Evolutionary conservation across 2,797 vertebrate species (phyloP).

Genomic region (Pseudopleuronectes americanus): DNA sequence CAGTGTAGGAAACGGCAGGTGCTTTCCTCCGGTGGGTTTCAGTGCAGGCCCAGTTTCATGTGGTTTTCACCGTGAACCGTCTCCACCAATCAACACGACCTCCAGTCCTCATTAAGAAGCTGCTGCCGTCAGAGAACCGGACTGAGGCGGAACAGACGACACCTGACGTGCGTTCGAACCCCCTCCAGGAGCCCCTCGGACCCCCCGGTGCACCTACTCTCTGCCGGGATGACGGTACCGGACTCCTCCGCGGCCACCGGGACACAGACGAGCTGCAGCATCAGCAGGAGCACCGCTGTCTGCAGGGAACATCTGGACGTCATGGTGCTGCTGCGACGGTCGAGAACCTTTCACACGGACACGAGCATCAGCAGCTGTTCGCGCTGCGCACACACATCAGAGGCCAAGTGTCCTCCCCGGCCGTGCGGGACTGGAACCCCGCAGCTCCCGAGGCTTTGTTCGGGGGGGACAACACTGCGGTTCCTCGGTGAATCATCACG

Average conservation of each 20-base stretch:
- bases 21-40: too few relatives aligned
- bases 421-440: conserved; percentile 13
- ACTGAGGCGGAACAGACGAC: too few relatives aligned
- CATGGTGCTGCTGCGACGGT: conserved; percentile 62
- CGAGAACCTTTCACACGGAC: conserved; percentile 22
- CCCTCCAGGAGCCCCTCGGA: too few relatives aligned
- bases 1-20: too few relatives aligned
- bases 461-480: not conserved
- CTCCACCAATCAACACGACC: conserved; percentile 31
- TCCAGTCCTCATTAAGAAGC: conserved; percentile 12
- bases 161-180: too few relatives aligned
- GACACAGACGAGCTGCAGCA: conserved; percentile 75
- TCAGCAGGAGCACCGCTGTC: conserved; percentile 75
- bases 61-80: not conserved
- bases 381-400: not conserved
- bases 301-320: conserved; percentile 63
- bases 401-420: not conserved
- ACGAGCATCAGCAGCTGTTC: not conserved
- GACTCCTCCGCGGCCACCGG: conserved; percentile 81
- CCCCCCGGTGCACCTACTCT: conserved; percentile 82
- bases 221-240: conserved; percentile 90
- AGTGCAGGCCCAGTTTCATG: conserved; percentile 29
- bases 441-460: conserved; percentile 25
- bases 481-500: not conserved
- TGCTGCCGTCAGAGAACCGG: too few relatives aligned